Percentiles rank a stretch among this genome's conserved stretches.
Evolutionary conservation across 2,113 vertebrate genomes (phyloP).

Genomic region (Alosa alosa): DNA sequence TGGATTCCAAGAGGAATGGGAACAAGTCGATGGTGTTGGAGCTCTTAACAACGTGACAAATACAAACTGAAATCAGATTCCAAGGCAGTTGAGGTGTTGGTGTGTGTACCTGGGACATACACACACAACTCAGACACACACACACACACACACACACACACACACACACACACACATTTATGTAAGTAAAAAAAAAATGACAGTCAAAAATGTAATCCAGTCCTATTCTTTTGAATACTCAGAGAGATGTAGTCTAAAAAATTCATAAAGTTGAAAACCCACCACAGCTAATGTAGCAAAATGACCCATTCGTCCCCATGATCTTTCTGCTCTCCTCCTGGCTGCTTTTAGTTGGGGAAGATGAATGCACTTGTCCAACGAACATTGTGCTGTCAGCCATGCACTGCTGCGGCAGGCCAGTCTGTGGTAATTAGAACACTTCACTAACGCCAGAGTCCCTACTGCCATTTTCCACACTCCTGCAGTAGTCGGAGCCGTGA

Average conservation of each 20-base stretch:
- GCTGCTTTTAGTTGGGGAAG: constrained; percentile 38
- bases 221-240: too few species aligned
- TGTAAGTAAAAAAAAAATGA: too few species aligned
- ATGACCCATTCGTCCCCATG: not conserved
- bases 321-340: not conserved
- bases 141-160: constrained; percentile 2
- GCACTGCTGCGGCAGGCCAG: constrained; percentile 20
- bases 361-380: constrained; percentile 52
- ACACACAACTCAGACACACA: not conserved
- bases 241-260: not conserved
- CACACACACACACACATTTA: not conserved
- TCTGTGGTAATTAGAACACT: constrained; percentile 48
- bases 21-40: constrained; percentile 34
- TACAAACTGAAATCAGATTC: constrained; percentile 42
- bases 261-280: not conserved
- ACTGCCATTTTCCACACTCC: constrained; percentile 8
- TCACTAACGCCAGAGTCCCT: not conserved
- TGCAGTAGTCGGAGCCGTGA: constrained; percentile 11
- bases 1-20: constrained; percentile 39
- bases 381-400: constrained; percentile 33
- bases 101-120: not conserved
- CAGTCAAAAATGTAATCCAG: too few species aligned
- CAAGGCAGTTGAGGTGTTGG: not conserved
- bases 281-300: not conserved
- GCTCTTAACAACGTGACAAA: constrained; percentile 32